phyloP scores from a whole-genome alignment of 1,140 invertebrate genomes.

The Neodiprion virginianus region DNA sequence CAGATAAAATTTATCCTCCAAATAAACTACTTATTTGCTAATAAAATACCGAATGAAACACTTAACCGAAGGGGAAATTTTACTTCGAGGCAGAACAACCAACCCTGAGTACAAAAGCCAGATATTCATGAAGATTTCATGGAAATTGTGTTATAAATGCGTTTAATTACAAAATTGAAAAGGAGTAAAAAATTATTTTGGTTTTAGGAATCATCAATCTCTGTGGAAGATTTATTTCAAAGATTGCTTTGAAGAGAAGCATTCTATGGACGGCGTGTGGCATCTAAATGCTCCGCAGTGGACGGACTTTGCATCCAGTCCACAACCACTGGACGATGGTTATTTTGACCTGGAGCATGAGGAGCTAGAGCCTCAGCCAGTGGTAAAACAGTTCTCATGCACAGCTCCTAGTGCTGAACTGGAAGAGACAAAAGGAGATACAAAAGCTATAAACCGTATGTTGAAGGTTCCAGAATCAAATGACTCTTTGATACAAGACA shows the following conservation, averaged over 20 bases:
- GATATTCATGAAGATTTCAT: too few species aligned
- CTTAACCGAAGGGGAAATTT: too few species aligned
- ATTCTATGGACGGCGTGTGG: not conserved
- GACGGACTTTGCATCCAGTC: conserved; percentile 47
- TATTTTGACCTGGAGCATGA: conserved; percentile 41
- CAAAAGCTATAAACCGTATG: not conserved
- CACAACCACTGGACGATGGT: conserved; percentile 32
- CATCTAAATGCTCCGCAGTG: conserved; percentile 46
- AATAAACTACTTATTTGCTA: too few species aligned
- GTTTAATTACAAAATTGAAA: too few species aligned
- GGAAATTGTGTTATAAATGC: too few species aligned
- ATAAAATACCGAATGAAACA: too few species aligned
- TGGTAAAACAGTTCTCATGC: not conserved
- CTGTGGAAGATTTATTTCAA: too few species aligned
- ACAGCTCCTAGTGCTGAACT: not conserved
- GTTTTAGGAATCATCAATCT: too few species aligned
- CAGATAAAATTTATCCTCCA: too few species aligned
- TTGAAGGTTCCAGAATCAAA: conserved; percentile 16
- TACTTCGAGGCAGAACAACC: too few species aligned
- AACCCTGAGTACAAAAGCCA: too few species aligned
- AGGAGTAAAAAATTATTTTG: too few species aligned
- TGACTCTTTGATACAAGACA: conserved; percentile 28
- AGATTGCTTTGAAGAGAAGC: not conserved
- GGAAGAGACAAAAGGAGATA: not conserved
- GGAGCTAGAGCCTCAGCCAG: conserved; percentile 22